These are phyloP conservation scores for Hyphantria cunea DNA, from an alignment of 1,140 invertebrate genomes.

Conservation along the genomic window DNA sequence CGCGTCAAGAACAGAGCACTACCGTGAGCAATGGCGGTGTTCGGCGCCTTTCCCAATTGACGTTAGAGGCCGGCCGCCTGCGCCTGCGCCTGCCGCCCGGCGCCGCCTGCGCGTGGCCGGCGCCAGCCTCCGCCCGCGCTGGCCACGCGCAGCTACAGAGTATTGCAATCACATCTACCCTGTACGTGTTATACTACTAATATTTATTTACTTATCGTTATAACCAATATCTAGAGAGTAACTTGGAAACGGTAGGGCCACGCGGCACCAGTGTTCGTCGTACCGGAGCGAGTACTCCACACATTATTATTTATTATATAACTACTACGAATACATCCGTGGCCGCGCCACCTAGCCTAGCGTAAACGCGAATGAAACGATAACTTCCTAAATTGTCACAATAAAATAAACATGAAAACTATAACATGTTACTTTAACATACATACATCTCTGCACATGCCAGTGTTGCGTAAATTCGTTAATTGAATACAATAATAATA, in stretches of 20 bases:
- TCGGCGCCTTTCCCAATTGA: slow-evolving; percentile 74
- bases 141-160: slow-evolving; percentile 67
- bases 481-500: slow-evolving; percentile 70
- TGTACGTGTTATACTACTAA: slow-evolving; percentile 73
- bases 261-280: slow-evolving; percentile 49
- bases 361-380: slow-evolving; percentile 72
- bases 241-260: slow-evolving; percentile 49
- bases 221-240: slow-evolving; percentile 73
- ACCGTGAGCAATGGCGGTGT: slow-evolving; percentile 74
- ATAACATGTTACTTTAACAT: slow-evolving; percentile 63
- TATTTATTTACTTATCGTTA: slow-evolving; percentile 70
- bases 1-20: slow-evolving; percentile 50
- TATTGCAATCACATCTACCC: slow-evolving; percentile 76
- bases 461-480: slow-evolving; percentile 71
- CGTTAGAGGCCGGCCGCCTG: slow-evolving; percentile 60
- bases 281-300: slow-evolving; percentile 34
- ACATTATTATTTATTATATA: slow-evolving; percentile 54
- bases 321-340: slow-evolving; percentile 59
- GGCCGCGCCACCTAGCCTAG: slow-evolving; percentile 76
- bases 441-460: slow-evolving; percentile 44
- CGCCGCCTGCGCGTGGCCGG: background rate
- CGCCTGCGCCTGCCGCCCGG: slow-evolving; percentile 28
- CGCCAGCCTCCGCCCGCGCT: background rate
- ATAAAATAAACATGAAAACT: slow-evolving; percentile 73
- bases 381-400: slow-evolving; percentile 73